phyloP scores from a whole-genome alignment of 1,140 invertebrate species.

The Ericerus pela region DNA sequence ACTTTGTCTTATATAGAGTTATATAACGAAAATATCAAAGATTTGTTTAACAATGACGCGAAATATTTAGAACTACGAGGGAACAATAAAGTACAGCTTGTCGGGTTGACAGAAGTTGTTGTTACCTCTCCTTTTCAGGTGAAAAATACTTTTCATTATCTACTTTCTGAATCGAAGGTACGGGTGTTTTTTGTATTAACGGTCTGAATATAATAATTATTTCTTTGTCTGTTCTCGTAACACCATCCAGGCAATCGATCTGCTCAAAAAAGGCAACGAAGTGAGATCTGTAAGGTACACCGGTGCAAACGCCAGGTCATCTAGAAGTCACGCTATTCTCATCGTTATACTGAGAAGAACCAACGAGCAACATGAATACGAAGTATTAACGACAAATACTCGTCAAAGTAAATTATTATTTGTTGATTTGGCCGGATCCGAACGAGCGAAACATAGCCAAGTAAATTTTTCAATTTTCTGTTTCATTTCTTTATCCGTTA shows the following conservation, averaged over 20 bases:
- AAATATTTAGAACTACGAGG: constrained; percentile 75
- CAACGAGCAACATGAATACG: constrained; percentile 30
- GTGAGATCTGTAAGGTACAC: constrained; percentile 83
- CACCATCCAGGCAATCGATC: constrained; percentile 59
- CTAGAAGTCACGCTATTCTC: constrained; percentile 79
- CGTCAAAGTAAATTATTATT: constrained; percentile 71
- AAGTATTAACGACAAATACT: constrained; percentile 31
- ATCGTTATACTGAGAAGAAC: constrained; percentile 50
- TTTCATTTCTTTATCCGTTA: no score
- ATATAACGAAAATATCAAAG: constrained; percentile 92
- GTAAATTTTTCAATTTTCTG: no score
- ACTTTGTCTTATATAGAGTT: constrained; percentile 92
- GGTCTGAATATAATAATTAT: no score
- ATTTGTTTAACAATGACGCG: constrained; percentile 70
- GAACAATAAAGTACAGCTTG: constrained; percentile 69
- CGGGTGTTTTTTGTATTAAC: no score
- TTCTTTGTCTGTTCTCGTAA: background rate
- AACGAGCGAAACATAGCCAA: constrained; percentile 76
- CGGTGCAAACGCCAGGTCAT: constrained; percentile 87
- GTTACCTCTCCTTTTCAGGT: constrained; percentile 61
- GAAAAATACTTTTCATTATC: no score
- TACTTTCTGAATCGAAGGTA: no score
- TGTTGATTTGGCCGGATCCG: constrained; percentile 87
- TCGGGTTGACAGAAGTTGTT: constrained; percentile 68
- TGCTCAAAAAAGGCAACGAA: constrained; percentile 75